Percentiles rank a stretch among this genome's conserved stretches.
Evolutionary conservation across 2,888 invertebrate genomes (phyloP).

Genomic region (Lagria hirta): DNA sequence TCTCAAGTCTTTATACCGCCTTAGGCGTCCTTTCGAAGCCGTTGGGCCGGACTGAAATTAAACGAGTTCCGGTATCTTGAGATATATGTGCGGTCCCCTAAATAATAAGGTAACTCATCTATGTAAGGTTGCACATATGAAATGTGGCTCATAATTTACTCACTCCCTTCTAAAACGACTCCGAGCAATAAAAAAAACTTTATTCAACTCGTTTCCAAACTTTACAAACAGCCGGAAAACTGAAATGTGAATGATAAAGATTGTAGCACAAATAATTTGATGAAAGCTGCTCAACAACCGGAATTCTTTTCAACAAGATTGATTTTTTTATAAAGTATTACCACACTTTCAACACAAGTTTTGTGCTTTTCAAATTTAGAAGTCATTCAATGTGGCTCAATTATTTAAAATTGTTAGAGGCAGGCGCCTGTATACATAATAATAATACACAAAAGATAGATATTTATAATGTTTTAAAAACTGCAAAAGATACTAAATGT

Average conservation of each 20-base stretch:
- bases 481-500: no score
- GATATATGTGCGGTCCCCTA: conserved; percentile 40
- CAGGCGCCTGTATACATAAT: no score
- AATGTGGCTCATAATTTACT: conserved; percentile 36
- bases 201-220: conserved; percentile 18
- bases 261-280: no score
- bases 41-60: conserved; percentile 42
- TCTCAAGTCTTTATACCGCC: conserved; percentile 40
- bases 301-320: no score
- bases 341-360: no score
- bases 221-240: background rate
- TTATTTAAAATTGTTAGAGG: no score
- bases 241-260: conserved; percentile 4
- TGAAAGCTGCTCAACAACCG: no score
- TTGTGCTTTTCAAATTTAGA: no score
- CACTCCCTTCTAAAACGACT: conserved; percentile 20
- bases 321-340: no score
- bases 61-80: conserved; percentile 43
- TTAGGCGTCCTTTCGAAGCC: conserved; percentile 41
- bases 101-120: conserved; percentile 41
- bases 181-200: conserved; percentile 17
- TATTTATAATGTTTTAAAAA: no score
- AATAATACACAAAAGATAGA: no score
- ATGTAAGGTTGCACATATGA: conserved; percentile 39
- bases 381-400: no score